A percentile compares a stretch with the other conserved stretches of the same genome.
Conservation (phyloP, 2,113 vertebrate species). For the Aplodontia rufa region DNA sequence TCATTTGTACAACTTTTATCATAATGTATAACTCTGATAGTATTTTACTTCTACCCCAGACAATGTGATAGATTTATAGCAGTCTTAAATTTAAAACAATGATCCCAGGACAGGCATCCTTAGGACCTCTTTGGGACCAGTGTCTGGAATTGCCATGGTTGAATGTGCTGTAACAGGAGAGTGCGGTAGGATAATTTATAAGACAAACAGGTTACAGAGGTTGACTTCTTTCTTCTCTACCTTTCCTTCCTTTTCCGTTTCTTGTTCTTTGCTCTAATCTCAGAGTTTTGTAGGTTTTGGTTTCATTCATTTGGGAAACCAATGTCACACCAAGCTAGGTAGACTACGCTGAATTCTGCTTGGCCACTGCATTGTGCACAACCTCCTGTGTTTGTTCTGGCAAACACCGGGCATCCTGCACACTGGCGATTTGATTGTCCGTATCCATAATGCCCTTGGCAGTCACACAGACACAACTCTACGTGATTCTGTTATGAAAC, state of each 20-base stretch:
- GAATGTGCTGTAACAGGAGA: neutral
- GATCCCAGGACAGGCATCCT: neutral
- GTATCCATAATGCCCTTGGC: slow-evolving; percentile 52
- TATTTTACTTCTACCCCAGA: neutral
- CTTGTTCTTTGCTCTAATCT: slow-evolving; percentile 22
- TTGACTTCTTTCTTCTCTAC: neutral
- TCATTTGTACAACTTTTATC: neutral
- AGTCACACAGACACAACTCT: slow-evolving; percentile 59
- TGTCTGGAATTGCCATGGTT: neutral
- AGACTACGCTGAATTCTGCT: slow-evolving; percentile 43
- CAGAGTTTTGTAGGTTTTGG: neutral
- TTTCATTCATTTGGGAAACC: slow-evolving; percentile 59
- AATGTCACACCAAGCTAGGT: slow-evolving; percentile 42
- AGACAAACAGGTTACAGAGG: neutral
- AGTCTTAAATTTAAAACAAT: neutral
- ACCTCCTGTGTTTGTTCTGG: slow-evolving; percentile 43
- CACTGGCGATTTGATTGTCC: slow-evolving; percentile 70
- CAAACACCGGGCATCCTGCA: slow-evolving; percentile 13
- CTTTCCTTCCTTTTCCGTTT: neutral
- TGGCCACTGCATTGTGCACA: slow-evolving; percentile 26
- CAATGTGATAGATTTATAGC: neutral
- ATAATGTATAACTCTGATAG: neutral
- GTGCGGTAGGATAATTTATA: neutral
- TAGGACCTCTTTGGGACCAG: neutral
- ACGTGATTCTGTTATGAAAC: slow-evolving; percentile 47